A percentile compares a stretch with the other conserved stretches of the same genome.
Evolutionary conservation across 2,113 vertebrate genomes (phyloP).

Genomic region (Aldabrachelys gigantea): DNA sequence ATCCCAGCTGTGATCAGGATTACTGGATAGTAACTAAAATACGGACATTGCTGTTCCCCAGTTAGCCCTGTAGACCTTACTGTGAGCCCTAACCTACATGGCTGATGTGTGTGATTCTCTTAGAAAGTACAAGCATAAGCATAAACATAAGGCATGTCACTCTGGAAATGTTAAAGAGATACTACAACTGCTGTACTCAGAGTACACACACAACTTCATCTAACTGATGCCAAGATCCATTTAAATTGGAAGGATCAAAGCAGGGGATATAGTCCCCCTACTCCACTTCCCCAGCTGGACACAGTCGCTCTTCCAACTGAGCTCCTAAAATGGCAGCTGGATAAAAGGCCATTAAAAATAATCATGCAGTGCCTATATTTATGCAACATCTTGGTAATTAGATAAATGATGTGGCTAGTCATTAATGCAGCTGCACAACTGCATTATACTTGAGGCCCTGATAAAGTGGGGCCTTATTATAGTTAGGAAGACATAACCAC

Average conservation of each 20-base stretch:
- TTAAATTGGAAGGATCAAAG: not conserved
- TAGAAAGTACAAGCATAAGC: constrained; percentile 20
- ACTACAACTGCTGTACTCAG: not conserved
- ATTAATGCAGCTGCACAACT: not conserved
- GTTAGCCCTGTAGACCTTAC: not conserved
- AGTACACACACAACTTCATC: not conserved
- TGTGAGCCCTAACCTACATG: not conserved
- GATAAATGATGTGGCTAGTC: not conserved
- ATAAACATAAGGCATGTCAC: not conserved
- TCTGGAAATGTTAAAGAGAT: not conserved
- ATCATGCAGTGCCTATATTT: not conserved
- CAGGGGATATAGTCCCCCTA: not conserved
- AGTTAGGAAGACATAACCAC: not conserved
- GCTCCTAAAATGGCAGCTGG: not conserved
- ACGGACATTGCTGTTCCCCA: not conserved
- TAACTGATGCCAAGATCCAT: not conserved
- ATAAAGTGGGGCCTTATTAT: not conserved
- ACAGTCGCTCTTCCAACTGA: not conserved
- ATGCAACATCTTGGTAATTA: not conserved
- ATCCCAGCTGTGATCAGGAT: not conserved
- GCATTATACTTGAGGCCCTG: not conserved
- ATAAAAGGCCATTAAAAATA: not conserved
- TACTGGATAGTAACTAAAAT: not conserved
- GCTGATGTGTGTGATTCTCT: constrained; percentile 5
- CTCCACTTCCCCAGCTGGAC: not conserved